Evolutionary conservation across 2,113 vertebrate species (phyloP).

Genomic region (Tachysurus fulvidraco): DNA sequence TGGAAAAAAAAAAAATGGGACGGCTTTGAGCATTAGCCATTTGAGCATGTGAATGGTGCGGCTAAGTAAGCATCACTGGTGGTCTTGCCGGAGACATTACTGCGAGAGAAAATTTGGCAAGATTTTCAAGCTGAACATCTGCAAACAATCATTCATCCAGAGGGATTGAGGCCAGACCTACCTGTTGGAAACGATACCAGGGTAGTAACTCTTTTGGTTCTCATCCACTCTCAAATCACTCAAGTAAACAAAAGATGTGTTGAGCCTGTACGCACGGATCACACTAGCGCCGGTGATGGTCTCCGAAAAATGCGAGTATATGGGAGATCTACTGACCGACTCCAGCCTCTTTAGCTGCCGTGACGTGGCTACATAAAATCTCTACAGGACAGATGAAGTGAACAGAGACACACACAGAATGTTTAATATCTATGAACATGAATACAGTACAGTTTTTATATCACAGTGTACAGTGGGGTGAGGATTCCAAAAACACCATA

Average conservation of each 20-base stretch:
- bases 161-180: slow-evolving; percentile 62
- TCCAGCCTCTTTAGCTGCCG: slow-evolving; percentile 95
- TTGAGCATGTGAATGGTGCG: background rate
- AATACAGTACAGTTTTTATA: background rate
- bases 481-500: slow-evolving; percentile 19
- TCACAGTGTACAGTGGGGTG: background rate
- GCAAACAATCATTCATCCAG: slow-evolving; percentile 37
- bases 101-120: slow-evolving; percentile 26
- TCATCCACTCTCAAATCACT: slow-evolving; percentile 83
- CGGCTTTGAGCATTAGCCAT: background rate
- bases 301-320: slow-evolving; percentile 98
- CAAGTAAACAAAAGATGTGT: slow-evolving; percentile 77
- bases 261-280: slow-evolving; percentile 87
- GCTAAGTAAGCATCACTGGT: slow-evolving; percentile 3
- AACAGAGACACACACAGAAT: slow-evolving; percentile 52
- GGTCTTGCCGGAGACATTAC: slow-evolving; percentile 13
- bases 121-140: slow-evolving; percentile 25
- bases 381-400: slow-evolving; percentile 69
- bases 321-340: slow-evolving; percentile 91
- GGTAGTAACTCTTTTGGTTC: slow-evolving; percentile 89
- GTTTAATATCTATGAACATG: slow-evolving; percentile 4
- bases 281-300: slow-evolving; percentile 86
- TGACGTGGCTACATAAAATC: slow-evolving; percentile 94
- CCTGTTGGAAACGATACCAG: slow-evolving; percentile 90
- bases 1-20: background rate